These are phyloP conservation scores for Plectropomus leopardus DNA, from an alignment of 2,113 vertebrate species.

Conservation along the genomic window DNA sequence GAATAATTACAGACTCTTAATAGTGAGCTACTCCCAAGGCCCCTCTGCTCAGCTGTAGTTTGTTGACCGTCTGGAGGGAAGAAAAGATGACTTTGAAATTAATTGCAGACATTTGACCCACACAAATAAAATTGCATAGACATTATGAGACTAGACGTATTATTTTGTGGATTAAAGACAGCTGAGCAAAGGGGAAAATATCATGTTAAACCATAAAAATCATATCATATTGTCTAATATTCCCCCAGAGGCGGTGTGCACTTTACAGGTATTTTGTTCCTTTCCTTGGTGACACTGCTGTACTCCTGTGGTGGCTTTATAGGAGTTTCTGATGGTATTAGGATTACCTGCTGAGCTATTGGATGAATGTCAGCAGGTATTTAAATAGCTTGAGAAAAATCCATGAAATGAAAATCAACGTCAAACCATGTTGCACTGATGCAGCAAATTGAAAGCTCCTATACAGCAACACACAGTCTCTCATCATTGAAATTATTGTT, in stretches of 20 bases:
- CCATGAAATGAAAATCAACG: conserved; percentile 29
- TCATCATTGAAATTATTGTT: background rate
- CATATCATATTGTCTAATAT: no score
- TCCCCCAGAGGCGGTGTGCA: background rate
- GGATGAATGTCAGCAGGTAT: conserved; percentile 3
- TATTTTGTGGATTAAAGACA: conserved; percentile 6
- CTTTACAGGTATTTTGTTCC: conserved; percentile 23
- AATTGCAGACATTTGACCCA: conserved; percentile 12
- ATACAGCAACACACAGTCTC: background rate
- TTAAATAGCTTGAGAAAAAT: conserved; percentile 12
- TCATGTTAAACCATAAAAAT: background rate
- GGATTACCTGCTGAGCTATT: conserved; percentile 46
- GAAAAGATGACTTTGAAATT: conserved; percentile 16
- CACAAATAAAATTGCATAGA: conserved; percentile 16
- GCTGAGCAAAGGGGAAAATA: background rate
- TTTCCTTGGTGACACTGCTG: background rate
- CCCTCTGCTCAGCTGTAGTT: conserved; percentile 8
- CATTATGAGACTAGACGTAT: background rate
- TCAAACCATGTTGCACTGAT: background rate
- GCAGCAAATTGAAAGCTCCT: conserved; percentile 19
- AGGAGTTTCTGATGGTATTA: conserved; percentile 23
- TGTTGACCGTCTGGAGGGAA: background rate
- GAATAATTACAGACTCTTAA: conserved; percentile 37
- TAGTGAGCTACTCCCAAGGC: conserved; percentile 26
- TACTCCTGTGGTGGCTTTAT: conserved; percentile 19